phyloP scores from a whole-genome alignment of 2,888 invertebrate species.

The Agriotes lineatus region DNA sequence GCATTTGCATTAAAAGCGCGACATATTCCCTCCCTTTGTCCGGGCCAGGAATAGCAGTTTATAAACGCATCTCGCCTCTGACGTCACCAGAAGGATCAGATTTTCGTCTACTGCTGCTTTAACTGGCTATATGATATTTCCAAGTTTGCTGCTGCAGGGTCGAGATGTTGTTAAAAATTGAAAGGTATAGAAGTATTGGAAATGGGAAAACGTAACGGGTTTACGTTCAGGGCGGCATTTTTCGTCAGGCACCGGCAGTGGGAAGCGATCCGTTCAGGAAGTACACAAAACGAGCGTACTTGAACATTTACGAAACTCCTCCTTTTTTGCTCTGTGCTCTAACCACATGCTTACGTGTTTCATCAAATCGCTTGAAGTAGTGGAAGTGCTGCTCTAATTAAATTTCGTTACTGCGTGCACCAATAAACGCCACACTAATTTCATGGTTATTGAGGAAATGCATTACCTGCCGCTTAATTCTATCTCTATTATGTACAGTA shows the following conservation, averaged over 20 bases:
- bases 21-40: constrained; percentile 43
- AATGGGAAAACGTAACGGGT: constrained; percentile 20
- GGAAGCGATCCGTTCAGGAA: not conserved
- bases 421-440: no score
- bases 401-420: no score
- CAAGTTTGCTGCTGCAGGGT: constrained; percentile 32
- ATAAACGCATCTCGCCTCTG: constrained; percentile 41
- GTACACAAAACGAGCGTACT: constrained; percentile 7
- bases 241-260: not conserved
- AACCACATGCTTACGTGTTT: no score
- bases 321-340: no score
- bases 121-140: constrained; percentile 40
- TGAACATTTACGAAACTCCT: no score
- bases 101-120: constrained; percentile 31
- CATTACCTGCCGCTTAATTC: no score
- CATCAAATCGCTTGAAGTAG: no score
- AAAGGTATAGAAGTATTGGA: constrained; percentile 27
- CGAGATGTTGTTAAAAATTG: constrained; percentile 36
- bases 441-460: no score
- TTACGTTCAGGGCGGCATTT: constrained; percentile 9
- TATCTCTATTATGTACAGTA: no score
- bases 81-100: constrained; percentile 39
- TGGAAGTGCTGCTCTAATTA: no score
- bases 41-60: constrained; percentile 41
- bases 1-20: constrained; percentile 46